Evolutionary conservation across 2,888 invertebrate species (phyloP).

Genomic region (Dendrolimus houi): DNA sequence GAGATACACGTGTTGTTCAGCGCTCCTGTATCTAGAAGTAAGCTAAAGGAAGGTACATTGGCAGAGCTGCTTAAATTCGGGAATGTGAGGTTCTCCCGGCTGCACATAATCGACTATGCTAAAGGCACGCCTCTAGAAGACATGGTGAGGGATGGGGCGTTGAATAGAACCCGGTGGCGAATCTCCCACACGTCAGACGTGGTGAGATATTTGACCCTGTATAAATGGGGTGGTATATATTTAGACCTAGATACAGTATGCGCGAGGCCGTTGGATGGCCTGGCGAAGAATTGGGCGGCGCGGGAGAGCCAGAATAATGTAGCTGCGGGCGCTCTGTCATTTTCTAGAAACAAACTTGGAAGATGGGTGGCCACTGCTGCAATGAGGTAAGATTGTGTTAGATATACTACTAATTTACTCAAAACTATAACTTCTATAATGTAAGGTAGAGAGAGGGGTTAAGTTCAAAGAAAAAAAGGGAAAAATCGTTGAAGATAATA

Average conservation of each 20-base stretch:
- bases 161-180: conserved; percentile 69
- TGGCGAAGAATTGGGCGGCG: conserved; percentile 78
- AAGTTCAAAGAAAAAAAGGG: too few species aligned
- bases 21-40: conserved; percentile 3
- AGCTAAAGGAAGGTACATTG: neutral
- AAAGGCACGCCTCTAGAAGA: conserved; percentile 73
- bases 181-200: conserved; percentile 80
- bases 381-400: conserved; percentile 26
- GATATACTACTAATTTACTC: neutral
- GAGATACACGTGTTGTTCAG: conserved; percentile 72
- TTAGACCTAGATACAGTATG: conserved; percentile 85
- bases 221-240: conserved; percentile 87
- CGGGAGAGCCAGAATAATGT: conserved; percentile 77
- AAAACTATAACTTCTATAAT: too few species aligned
- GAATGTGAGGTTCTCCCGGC: conserved; percentile 67
- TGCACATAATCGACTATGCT: conserved; percentile 69
- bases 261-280: conserved; percentile 70
- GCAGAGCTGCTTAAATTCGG: conserved; percentile 30
- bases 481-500: too few species aligned
- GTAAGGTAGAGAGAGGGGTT: too few species aligned
- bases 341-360: conserved; percentile 42
- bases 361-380: conserved; percentile 22
- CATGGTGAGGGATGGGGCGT: conserved; percentile 60
- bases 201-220: conserved; percentile 79
- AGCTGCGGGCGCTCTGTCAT: conserved; percentile 81